These are phyloP conservation scores for Geococcyx californianus DNA, from an alignment of 2,113 vertebrate genomes.

Conservation along the genomic window DNA sequence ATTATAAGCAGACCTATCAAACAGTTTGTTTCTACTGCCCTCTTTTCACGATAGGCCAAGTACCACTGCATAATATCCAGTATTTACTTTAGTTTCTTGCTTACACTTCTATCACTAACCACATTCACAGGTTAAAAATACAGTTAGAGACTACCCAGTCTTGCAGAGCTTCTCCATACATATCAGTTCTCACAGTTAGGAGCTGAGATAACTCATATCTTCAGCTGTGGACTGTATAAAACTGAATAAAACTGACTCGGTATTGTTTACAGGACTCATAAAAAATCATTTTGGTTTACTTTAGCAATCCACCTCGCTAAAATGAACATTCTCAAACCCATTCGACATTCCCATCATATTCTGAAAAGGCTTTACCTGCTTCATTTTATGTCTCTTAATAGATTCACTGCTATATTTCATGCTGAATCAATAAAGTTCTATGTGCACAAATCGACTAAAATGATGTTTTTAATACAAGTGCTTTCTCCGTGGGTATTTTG, in stretches of 20 bases:
- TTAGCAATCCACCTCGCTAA: not conserved
- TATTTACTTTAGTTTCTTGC: not conserved
- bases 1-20: slow-evolving; percentile 45
- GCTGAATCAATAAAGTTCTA: slow-evolving; percentile 33
- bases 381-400: not conserved
- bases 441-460: not conserved
- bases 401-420: slow-evolving; percentile 15
- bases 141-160: not conserved
- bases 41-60: not conserved
- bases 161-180: not conserved
- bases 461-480: not conserved
- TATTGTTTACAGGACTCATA: not conserved
- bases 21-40: not conserved
- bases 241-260: not conserved
- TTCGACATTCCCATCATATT: not conserved
- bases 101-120: not conserved
- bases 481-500: not conserved
- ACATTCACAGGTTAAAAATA: slow-evolving; percentile 16
- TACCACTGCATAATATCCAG: slow-evolving; percentile 38
- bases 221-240: not conserved
- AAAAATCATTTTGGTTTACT: not conserved
- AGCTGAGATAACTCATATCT: not conserved
- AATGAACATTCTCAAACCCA: not conserved
- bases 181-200: not conserved
- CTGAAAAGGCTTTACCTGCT: not conserved